Evolutionary conservation across 1,140 invertebrate species (phyloP), one percentile per base, ranked within the genome.

Genomic region (Triops longicaudatus): DNA sequence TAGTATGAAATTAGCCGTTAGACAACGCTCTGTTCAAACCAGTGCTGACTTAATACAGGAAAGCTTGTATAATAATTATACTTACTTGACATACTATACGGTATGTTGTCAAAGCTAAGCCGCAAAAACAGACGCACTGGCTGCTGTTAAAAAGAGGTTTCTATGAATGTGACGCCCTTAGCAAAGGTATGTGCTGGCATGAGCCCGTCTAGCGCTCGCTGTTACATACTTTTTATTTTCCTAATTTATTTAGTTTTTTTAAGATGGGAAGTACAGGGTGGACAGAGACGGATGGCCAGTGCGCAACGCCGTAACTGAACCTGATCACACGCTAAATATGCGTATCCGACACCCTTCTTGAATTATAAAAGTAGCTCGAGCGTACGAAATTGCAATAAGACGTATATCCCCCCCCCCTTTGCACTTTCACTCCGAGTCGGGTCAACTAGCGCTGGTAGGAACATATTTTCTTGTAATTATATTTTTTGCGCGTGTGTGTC

Each of bases 331-430:
- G 50, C 50, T 63, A 22, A 22, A 17, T 63, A 63, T 22, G 50
- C 50, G 50, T 63, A 22, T 63, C 50, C 22, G 50, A 63, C 50
- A 63, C 50, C 50, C 22, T 63, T 22, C 50, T 4, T 63, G 50
- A 63, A 22, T 63, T 63, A 63, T 63, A 63, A 14, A 63, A 63
- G 50, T 63, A n/a, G 50, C 50, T 17, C 50, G 50, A 63, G 50
- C 50, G 50, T 63, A 63, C 14, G 17, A 63, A 63, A 63, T 63
- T 63, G 50, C 50, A 63, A 63, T 63, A 63, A 37, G 50, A 22
- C 50, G 50, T 22, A 63, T 63, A 37, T 37, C 31, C 31, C 31
- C 31, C 31, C 31, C 31, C 43, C 43, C 11, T 44, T 63, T 63
- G 50, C 50, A 63, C 50, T 63, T 63, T 63, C 50, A n/a, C 50